Evolutionary conservation across 2,888 invertebrate genomes (phyloP).

Genomic region (Melieria omissa): DNA sequence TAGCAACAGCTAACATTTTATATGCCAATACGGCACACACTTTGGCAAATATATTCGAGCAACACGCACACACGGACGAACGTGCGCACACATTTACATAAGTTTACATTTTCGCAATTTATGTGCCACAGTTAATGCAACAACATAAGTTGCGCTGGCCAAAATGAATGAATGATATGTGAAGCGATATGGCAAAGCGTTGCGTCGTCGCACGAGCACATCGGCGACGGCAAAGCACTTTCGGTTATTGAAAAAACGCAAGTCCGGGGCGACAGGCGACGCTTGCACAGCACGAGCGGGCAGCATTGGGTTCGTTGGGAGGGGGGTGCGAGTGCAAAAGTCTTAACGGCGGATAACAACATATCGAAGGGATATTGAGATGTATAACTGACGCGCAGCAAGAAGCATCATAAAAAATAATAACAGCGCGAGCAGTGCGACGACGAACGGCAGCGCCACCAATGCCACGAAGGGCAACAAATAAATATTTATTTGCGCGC

Average conservation of each 20-base stretch:
- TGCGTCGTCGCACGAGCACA: constrained; percentile 15
- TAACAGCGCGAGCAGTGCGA: constrained; percentile 35
- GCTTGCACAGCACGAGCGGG: not conserved
- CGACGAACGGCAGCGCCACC: constrained; percentile 34
- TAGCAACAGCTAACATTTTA: constrained; percentile 8
- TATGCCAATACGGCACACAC: constrained; percentile 24
- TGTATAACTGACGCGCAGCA: constrained; percentile 30
- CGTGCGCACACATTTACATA: not conserved
- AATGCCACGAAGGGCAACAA: constrained; percentile 29
- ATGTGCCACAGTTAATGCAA: not conserved
- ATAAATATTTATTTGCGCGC: constrained; percentile 45
- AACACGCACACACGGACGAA: constrained; percentile 1
- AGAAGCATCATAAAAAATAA: constrained; percentile 43
- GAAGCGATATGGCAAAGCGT: constrained; percentile 14
- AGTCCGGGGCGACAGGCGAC: not conserved
- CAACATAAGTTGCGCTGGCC: constrained; percentile 21
- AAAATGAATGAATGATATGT: too few species aligned
- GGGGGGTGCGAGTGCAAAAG: constrained; percentile 2
- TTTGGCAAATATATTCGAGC: constrained; percentile 18
- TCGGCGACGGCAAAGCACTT: constrained; percentile 41
- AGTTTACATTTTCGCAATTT: too few species aligned
- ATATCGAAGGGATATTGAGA: constrained; percentile 39
- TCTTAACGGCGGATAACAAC: constrained; percentile 14
- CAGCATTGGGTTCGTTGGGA: not conserved
- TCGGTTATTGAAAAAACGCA: constrained; percentile 43